These are phyloP conservation scores for Onychorhynchus coronatus DNA, from an alignment of 2,113 vertebrate species.

Conservation along the genomic window DNA sequence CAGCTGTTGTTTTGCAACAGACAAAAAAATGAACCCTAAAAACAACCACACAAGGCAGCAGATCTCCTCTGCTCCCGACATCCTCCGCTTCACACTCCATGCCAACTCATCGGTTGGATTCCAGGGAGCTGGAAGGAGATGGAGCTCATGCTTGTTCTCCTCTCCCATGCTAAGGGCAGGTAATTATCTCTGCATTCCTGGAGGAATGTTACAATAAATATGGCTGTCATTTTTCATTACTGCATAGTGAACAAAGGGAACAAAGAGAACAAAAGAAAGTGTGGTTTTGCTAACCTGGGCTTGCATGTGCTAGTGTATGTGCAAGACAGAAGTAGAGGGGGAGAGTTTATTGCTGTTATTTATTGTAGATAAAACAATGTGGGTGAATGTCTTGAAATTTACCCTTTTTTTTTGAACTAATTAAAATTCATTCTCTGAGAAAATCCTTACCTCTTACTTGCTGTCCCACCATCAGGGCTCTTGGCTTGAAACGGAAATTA, in stretches of 20 bases:
- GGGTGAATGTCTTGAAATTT: not conserved
- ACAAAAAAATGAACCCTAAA: not conserved
- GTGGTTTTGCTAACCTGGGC: conserved; percentile 20
- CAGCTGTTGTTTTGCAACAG: not conserved
- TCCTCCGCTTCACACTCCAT: not conserved
- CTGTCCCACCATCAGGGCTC: not conserved
- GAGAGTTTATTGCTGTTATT: not conserved
- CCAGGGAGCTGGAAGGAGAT: not conserved
- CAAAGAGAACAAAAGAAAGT: conserved; percentile 63
- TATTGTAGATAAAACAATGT: not conserved
- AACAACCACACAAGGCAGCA: not conserved
- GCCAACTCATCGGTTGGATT: not conserved
- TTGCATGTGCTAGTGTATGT: not conserved
- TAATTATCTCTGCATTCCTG: conserved; percentile 70
- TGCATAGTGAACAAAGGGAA: conserved; percentile 61
- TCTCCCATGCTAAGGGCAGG: conserved; percentile 40
- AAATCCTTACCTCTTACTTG: not conserved
- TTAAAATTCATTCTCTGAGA: not conserved
- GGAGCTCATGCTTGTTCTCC: not conserved
- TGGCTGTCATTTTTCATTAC: conserved; percentile 64
- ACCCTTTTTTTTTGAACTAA: not conserved
- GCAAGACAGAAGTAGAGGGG: not conserved
- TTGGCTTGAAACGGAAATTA: not conserved
- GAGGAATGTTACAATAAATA: conserved; percentile 63
- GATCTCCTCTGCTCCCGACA: not conserved